phyloP scores from a whole-genome alignment of 2,888 invertebrate species.

The Unio delphinus region DNA sequence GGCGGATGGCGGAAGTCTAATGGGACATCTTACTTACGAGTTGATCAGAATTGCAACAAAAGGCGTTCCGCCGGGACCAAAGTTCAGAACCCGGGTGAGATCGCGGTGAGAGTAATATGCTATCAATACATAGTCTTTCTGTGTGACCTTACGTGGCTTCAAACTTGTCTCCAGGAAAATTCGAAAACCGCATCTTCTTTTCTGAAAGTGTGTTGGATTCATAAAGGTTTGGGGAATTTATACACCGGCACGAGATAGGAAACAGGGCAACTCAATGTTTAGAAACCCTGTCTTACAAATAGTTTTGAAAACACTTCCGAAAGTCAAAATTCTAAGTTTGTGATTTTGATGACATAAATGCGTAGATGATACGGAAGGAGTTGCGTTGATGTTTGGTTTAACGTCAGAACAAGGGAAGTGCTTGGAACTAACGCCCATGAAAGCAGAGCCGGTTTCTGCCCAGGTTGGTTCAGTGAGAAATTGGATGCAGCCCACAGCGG shows the following conservation, averaged over 20 bases:
- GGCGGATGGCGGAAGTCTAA: constrained; percentile 47
- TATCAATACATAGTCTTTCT: constrained; percentile 20
- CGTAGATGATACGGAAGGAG: constrained; percentile 13
- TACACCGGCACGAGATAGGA: no score
- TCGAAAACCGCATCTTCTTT: background rate
- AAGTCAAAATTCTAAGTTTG: constrained; percentile 39
- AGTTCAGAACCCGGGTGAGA: constrained; percentile 50
- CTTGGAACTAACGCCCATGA: constrained; percentile 46
- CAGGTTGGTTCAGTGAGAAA: constrained; percentile 62
- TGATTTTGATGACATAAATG: constrained; percentile 25
- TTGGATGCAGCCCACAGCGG: constrained; percentile 70
- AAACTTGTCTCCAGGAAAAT: constrained; percentile 3
- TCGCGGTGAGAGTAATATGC: constrained; percentile 41
- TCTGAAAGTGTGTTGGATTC: no score
- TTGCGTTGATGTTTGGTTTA: constrained; percentile 9
- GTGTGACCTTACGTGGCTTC: constrained; percentile 32
- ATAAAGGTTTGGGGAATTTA: no score
- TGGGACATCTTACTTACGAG: constrained; percentile 48
- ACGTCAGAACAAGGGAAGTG: no score
- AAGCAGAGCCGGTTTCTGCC: constrained; percentile 60
- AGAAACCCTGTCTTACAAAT: no score
- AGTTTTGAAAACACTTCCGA: constrained; percentile 22
- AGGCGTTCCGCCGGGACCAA: constrained; percentile 64
- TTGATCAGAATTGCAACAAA: constrained; percentile 65
- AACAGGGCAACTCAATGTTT: no score